Evolutionary conservation across 2,888 invertebrate genomes (phyloP).

Genomic region (Eupithecia exiguata): DNA sequence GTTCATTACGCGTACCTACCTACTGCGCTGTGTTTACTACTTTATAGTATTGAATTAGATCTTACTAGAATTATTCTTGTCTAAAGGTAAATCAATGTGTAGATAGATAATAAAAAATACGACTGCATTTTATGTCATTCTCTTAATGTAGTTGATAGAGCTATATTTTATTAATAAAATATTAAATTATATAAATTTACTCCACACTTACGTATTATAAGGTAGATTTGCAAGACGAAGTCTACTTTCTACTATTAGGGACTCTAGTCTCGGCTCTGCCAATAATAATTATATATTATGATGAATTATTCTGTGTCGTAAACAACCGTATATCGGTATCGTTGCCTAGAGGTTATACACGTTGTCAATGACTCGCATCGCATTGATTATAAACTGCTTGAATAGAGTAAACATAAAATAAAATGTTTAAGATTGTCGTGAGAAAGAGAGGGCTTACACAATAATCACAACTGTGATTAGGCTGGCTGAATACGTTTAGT

Average conservation of each 20-base stretch:
- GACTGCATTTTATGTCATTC: constrained; percentile 29
- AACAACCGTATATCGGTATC: neutral
- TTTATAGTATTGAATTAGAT: neutral
- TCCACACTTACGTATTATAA: neutral
- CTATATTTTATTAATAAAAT: constrained; percentile 28
- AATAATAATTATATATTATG: neutral
- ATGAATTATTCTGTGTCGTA: neutral
- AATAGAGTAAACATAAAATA: neutral
- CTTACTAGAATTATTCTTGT: neutral
- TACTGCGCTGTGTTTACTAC: neutral
- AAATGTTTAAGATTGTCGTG: neutral
- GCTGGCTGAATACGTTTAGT: neutral
- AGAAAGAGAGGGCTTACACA: neutral
- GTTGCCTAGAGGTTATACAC: neutral
- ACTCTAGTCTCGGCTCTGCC: neutral
- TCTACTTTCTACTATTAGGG: neutral
- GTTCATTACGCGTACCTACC: neutral
- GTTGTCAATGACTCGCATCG: neutral
- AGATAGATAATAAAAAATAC: constrained; percentile 28
- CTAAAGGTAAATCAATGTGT: constrained; percentile 11
- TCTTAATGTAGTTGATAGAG: constrained; percentile 11
- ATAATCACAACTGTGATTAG: neutral
- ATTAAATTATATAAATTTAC: constrained; percentile 14
- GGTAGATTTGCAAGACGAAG: neutral
- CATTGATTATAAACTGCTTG: neutral